These are phyloP conservation scores for Ciconia boyciana DNA, from an alignment of 2,113 vertebrate species.

Conservation along the genomic window DNA sequence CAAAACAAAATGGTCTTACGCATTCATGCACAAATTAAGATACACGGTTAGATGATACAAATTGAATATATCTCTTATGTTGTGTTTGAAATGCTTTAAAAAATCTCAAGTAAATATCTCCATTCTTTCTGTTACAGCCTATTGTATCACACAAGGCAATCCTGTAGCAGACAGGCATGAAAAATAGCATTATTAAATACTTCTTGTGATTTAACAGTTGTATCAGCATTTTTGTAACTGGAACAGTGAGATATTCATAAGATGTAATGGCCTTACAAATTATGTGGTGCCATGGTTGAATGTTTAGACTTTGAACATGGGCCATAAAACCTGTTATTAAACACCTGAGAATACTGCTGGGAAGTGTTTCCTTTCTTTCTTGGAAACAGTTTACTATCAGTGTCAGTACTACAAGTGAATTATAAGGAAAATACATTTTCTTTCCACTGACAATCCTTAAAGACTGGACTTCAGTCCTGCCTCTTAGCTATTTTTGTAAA, in stretches of 20 bases:
- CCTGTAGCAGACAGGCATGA: background rate
- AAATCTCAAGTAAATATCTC: background rate
- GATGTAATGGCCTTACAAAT: background rate
- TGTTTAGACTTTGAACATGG: background rate
- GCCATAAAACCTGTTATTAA: background rate
- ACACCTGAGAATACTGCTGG: background rate
- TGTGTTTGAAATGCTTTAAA: background rate
- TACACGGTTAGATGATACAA: background rate
- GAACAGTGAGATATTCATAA: background rate
- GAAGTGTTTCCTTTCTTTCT: background rate
- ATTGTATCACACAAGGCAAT: background rate
- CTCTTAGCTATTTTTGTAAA: background rate
- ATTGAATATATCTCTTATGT: rapidly evolving
- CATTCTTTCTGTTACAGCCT: background rate
- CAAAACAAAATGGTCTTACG: background rate
- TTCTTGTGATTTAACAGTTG: background rate
- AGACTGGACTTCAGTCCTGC: background rate
- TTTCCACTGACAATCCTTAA: background rate
- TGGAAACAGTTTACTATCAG: background rate
- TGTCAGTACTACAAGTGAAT: background rate
- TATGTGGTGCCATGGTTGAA: background rate
- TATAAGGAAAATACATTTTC: background rate
- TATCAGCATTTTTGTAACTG: background rate
- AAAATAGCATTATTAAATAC: background rate
- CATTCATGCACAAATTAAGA: background rate